Evolutionary conservation across 2,888 invertebrate genomes (phyloP).

Genomic region (Portevinia maculata): DNA sequence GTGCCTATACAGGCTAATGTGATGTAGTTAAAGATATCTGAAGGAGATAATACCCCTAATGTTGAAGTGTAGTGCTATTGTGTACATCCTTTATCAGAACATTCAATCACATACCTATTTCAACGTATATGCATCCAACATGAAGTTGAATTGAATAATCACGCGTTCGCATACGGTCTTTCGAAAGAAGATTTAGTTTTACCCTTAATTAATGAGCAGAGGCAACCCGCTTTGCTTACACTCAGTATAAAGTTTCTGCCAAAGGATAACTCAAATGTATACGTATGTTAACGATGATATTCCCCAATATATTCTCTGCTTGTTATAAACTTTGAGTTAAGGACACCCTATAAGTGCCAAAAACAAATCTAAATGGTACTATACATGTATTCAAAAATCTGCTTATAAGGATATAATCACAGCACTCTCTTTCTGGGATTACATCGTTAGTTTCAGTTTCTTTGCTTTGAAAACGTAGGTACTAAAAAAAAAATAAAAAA

Average conservation of each 20-base stretch:
- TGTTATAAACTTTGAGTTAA: constrained; percentile 9
- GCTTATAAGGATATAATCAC: constrained; percentile 62
- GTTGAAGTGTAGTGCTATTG: constrained; percentile 12
- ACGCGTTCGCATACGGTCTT: constrained; percentile 13
- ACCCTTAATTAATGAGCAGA: constrained; percentile 52
- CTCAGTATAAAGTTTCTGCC: constrained; percentile 29
- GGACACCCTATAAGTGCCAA: constrained; percentile 13
- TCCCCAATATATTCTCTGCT: constrained; percentile 9
- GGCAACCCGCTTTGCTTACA: constrained; percentile 14
- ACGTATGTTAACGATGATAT: background rate
- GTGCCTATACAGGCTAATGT: constrained; percentile 12
- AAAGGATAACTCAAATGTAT: constrained; percentile 19
- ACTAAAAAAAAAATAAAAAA: constrained; percentile 29
- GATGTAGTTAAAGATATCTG: constrained; percentile 7
- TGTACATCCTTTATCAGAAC: constrained; percentile 3
- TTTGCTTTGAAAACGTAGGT: constrained; percentile 39
- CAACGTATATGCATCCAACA: constrained; percentile 7
- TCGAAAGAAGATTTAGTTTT: constrained; percentile 40
- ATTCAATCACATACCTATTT: constrained; percentile 21
- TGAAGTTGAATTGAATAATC: constrained; percentile 34
- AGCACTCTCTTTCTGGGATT: constrained; percentile 55
- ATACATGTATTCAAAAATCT: constrained; percentile 41
- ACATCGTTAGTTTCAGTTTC: constrained; percentile 41
- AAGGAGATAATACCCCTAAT: background rate
- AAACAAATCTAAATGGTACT: constrained; percentile 21